A percentile compares a stretch with the other conserved stretches of the same genome.
Conservation (phyloP, 2,797 vertebrate genomes). For the Characodon lateralis region DNA sequence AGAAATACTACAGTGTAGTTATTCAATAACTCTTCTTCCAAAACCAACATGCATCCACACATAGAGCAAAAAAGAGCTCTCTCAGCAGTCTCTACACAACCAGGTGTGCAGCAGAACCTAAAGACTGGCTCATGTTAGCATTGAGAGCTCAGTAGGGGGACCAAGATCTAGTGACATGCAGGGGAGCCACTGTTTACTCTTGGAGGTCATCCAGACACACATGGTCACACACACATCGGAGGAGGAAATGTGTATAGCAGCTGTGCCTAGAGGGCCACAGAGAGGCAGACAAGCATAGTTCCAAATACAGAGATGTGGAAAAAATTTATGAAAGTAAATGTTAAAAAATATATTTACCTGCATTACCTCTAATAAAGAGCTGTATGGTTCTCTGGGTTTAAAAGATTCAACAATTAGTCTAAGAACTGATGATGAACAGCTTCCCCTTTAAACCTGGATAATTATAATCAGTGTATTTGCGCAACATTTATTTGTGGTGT, state of each 20-base stretch:
- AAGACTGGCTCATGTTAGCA: constrained; percentile 54
- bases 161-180: constrained; percentile 68
- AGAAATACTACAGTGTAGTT: constrained; percentile 43
- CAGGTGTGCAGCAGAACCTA: constrained; percentile 56
- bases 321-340: constrained; percentile 10
- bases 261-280: constrained; percentile 57
- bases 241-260: constrained; percentile 77
- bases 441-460: constrained; percentile 9
- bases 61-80: constrained; percentile 11
- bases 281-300: constrained; percentile 36
- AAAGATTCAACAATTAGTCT: constrained; percentile 27
- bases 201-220: constrained; percentile 72
- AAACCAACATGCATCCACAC: constrained; percentile 16
- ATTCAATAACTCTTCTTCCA: constrained; percentile 30
- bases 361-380: constrained; percentile 1
- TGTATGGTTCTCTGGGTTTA: constrained; percentile 13
- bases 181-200: constrained; percentile 71
- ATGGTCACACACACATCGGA: constrained; percentile 53
- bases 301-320: constrained; percentile 49
- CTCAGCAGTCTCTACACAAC: constrained; percentile 32
- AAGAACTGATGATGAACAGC: constrained; percentile 10
- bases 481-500: constrained; percentile 33
- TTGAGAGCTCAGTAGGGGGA: constrained; percentile 56
- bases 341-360: constrained; percentile 38
- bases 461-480: constrained; percentile 42